These are phyloP conservation scores for Neolamprologus longior DNA, from an alignment of 2,113 vertebrate species.

Conservation along the genomic window DNA sequence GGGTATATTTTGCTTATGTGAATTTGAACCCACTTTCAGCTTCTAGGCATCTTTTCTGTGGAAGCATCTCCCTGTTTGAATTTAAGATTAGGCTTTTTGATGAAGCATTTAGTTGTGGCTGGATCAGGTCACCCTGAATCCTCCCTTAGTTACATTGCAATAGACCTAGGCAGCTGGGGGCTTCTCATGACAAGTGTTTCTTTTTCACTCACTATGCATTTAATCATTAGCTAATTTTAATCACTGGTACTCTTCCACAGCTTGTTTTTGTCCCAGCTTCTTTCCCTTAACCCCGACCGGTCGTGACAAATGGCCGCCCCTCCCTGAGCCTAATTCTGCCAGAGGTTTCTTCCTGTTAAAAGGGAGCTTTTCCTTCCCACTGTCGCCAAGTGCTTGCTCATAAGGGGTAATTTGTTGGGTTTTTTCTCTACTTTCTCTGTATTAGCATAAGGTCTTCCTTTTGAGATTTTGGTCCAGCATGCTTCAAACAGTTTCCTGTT, in stretches of 20 bases:
- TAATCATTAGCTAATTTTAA: not conserved
- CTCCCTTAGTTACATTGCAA: not conserved
- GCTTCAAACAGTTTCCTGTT: not conserved
- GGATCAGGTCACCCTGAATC: not conserved
- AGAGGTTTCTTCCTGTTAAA: not conserved
- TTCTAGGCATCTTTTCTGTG: not conserved
- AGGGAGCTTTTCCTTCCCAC: not conserved
- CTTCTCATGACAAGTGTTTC: not conserved
- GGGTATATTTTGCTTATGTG: not conserved
- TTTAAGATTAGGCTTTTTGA: not conserved
- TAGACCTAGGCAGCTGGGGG: not conserved
- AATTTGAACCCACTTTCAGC: not conserved
- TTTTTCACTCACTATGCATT: not conserved
- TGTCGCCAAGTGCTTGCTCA: not conserved
- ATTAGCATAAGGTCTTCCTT: not conserved
- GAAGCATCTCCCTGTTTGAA: not conserved
- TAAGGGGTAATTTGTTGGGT: not conserved
- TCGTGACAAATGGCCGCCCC: accelerated
- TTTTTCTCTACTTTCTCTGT: not conserved
- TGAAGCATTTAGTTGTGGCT: not conserved
- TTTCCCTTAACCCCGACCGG: not conserved
- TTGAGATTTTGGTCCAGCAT: not conserved
- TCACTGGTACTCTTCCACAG: not conserved
- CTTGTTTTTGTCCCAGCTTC: not conserved
- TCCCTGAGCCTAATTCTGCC: not conserved